Conservation (phyloP, 92 coral and sea anemone species). For the Paragorgia papillata region DNA sequence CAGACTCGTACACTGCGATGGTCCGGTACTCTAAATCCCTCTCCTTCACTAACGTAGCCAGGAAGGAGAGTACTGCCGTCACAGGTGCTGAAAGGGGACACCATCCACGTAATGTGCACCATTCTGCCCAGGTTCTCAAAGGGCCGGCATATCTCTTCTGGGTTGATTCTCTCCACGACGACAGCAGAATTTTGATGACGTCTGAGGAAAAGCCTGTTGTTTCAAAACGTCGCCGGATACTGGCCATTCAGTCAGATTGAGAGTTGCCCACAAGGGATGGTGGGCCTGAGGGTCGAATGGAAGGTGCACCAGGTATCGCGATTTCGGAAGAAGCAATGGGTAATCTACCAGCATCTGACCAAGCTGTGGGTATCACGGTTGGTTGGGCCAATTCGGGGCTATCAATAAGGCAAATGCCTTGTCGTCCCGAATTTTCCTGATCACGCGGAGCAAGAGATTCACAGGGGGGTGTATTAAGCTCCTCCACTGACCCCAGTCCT, state of each 20-base stretch:
- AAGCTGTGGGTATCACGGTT: slow-evolving; percentile 60
- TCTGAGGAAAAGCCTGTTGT: slow-evolving; percentile 58
- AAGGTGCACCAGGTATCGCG: slow-evolving; percentile 38
- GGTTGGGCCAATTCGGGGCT: slow-evolving; percentile 62
- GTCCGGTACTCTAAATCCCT: slow-evolving; percentile 50
- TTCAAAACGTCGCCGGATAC: slow-evolving; percentile 46
- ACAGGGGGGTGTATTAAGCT: slow-evolving; percentile 53
- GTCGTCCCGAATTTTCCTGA: slow-evolving; percentile 48
- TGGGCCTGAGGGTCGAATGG: slow-evolving; percentile 51
- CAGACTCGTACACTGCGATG: slow-evolving; percentile 53
- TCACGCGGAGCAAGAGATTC: slow-evolving; percentile 49
- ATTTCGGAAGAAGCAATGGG: slow-evolving; percentile 47
- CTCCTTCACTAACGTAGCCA: slow-evolving; percentile 31
- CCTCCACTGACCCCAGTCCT: slow-evolving; percentile 57
- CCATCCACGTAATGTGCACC: slow-evolving; percentile 52
- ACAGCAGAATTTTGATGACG: slow-evolving; percentile 41
- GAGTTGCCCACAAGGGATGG: slow-evolving; percentile 53
- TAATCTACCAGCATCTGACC: slow-evolving; percentile 40
- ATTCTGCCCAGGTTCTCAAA: slow-evolving; percentile 54
- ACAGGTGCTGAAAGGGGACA: slow-evolving; percentile 62
- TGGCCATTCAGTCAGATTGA: slow-evolving; percentile 32
- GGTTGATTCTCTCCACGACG: slow-evolving; percentile 51
- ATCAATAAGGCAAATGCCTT: slow-evolving; percentile 45
- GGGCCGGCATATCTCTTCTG: slow-evolving; percentile 53
- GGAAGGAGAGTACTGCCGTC: slow-evolving; percentile 24